Evolutionary conservation across 2,888 invertebrate species (phyloP).

Genomic region (Sericinus montela): DNA sequence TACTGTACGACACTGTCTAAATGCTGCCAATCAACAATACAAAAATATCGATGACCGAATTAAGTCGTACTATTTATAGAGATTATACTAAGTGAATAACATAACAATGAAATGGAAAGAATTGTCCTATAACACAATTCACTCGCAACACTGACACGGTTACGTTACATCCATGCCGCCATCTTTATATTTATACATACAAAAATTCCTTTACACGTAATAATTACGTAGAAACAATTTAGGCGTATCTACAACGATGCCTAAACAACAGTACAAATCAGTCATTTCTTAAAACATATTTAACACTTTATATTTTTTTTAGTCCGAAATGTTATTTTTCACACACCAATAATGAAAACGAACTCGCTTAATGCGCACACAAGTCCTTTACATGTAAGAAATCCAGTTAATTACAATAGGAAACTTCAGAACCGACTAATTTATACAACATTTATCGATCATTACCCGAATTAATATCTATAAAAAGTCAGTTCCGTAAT

Average conservation of each 20-base stretch:
- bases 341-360: slow-evolving; percentile 2
- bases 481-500: neutral
- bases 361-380: neutral
- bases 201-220: slow-evolving; percentile 41
- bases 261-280: slow-evolving; percentile 63
- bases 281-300: slow-evolving; percentile 68
- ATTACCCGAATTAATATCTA: neutral
- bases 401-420: neutral
- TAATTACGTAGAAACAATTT: slow-evolving; percentile 57
- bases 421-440: neutral
- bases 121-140: slow-evolving; percentile 13
- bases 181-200: slow-evolving; percentile 17
- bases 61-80: slow-evolving; percentile 7
- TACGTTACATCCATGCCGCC: slow-evolving; percentile 1
- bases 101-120: slow-evolving; percentile 15
- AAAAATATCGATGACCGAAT: slow-evolving; percentile 17
- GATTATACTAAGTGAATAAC: slow-evolving; percentile 12
- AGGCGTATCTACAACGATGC: slow-evolving; percentile 60
- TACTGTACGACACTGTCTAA: slow-evolving; percentile 27
- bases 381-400: neutral
- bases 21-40: slow-evolving; percentile 34
- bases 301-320: slow-evolving; percentile 27
- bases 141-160: slow-evolving; percentile 1
- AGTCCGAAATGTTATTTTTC: slow-evolving; percentile 13
- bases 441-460: neutral